These are phyloP conservation scores for Acanthochromis polyacanthus DNA, from an alignment of 2,113 vertebrate species.

Conservation along the genomic window DNA sequence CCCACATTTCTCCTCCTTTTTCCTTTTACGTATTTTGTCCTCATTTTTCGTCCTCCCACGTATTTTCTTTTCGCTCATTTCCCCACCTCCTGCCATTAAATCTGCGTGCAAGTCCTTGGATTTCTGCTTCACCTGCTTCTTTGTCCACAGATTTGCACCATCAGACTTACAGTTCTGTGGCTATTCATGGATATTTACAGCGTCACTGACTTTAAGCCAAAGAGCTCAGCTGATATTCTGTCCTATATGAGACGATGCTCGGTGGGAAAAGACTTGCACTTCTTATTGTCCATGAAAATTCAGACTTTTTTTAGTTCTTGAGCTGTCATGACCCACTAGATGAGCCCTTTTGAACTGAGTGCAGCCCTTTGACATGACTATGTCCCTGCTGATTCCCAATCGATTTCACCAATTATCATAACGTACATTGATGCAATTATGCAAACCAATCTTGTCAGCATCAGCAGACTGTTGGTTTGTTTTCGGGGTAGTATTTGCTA, in stretches of 20 bases:
- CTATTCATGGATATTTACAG: conserved; percentile 16
- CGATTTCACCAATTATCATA: not conserved
- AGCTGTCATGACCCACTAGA: not conserved
- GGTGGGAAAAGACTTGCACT: too few relatives aligned
- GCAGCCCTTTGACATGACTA: not conserved
- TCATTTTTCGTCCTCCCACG: conserved; percentile 50
- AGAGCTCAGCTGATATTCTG: not conserved
- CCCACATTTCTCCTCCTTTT: conserved; percentile 26
- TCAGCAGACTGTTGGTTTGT: too few relatives aligned
- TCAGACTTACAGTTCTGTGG: not conserved
- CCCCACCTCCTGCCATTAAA: not conserved
- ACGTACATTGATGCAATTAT: not conserved
- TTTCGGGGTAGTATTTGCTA: too few relatives aligned
- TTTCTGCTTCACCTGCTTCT: conserved; percentile 54
- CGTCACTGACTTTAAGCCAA: not conserved
- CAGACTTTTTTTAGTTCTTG: not conserved
- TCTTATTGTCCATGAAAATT: too few relatives aligned
- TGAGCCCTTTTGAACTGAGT: not conserved
- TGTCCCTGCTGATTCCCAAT: not conserved
- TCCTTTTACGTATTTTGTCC: conserved; percentile 20
- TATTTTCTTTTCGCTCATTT: conserved; percentile 11
- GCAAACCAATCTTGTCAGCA: not conserved
- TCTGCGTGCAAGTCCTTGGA: conserved; percentile 9
- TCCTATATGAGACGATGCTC: not conserved
- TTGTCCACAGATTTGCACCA: conserved; percentile 26